Percentiles rank a stretch among this genome's conserved stretches.
Evolutionary conservation across 2,888 invertebrate species (phyloP).

Genomic region (Dolichomitus sp.): DNA sequence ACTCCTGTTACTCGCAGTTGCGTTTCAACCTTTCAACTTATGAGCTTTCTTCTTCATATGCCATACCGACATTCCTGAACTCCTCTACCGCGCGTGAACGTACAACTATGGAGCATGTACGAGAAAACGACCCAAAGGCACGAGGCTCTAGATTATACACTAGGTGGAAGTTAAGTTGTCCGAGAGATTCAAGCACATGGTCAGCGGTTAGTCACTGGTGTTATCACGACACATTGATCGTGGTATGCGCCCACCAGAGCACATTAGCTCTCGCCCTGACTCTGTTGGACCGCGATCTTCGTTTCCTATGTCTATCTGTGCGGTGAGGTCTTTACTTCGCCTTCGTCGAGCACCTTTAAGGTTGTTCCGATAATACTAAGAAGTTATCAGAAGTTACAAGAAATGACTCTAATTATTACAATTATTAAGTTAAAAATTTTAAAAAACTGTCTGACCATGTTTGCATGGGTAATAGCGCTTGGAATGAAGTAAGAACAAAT

Average conservation of each 20-base stretch:
- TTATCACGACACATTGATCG: conserved; percentile 80
- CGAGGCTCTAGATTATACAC: neutral
- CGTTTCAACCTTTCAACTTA: conserved; percentile 2
- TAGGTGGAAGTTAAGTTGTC: conserved; percentile 79
- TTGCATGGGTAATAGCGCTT: no score
- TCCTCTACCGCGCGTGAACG: conserved; percentile 5
- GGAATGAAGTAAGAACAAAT: no score
- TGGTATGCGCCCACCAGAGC: conserved; percentile 78
- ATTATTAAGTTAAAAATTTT: no score
- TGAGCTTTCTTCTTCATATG: neutral
- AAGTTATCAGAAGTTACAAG: no score
- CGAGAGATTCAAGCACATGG: conserved; percentile 76
- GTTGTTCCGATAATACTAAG: no score
- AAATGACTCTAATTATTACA: no score
- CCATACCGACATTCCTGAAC: neutral
- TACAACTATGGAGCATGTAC: neutral
- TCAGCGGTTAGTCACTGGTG: conserved; percentile 72
- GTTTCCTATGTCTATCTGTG: neutral
- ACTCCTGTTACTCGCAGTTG: conserved; percentile 18
- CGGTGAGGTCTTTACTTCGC: neutral
- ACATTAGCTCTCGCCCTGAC: conserved; percentile 67
- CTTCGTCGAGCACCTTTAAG: no score
- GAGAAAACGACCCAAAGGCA: neutral
- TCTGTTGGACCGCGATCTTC: conserved; percentile 23
- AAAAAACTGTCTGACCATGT: no score